Evolutionary conservation across 2,888 invertebrate genomes (phyloP).

Genomic region (Leptura quadrifasciata): DNA sequence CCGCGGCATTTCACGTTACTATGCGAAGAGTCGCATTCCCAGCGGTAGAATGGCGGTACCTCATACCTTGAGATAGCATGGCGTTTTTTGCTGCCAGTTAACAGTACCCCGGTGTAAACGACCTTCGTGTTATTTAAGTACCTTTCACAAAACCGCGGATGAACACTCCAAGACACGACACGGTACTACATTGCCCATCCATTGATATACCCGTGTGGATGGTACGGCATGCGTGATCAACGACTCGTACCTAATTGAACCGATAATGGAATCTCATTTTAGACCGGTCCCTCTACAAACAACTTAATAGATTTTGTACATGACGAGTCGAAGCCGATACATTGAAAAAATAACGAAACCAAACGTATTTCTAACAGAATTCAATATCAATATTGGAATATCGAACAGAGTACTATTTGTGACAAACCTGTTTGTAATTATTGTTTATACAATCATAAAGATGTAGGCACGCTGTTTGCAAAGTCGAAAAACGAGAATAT

Average conservation of each 20-base stretch:
- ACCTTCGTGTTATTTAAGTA: conserved; percentile 65
- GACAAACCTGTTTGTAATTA: no score
- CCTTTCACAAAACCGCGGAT: conserved; percentile 62
- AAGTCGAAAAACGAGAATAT: no score
- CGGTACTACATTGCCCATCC: conserved; percentile 1
- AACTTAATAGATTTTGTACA: no score
- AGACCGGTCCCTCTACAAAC: no score
- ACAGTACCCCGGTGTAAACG: conserved; percentile 67
- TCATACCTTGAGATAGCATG: conserved; percentile 28
- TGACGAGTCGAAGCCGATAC: no score
- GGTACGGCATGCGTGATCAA: background rate
- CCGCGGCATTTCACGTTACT: conserved; percentile 11
- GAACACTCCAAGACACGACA: conserved; percentile 45
- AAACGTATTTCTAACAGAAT: no score
- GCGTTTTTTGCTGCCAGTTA: conserved; percentile 59
- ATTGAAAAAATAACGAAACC: no score
- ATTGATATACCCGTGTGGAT: background rate
- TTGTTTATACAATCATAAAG: no score
- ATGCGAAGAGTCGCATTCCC: background rate
- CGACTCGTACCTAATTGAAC: background rate
- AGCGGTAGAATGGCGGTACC: conserved; percentile 13
- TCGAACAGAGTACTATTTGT: no score
- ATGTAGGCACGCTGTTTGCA: no score
- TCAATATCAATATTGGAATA: no score
- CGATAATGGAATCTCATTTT: no score